Evolutionary conservation across 2,113 vertebrate species (phyloP).

Genomic region (Eptatretus burgeri): DNA sequence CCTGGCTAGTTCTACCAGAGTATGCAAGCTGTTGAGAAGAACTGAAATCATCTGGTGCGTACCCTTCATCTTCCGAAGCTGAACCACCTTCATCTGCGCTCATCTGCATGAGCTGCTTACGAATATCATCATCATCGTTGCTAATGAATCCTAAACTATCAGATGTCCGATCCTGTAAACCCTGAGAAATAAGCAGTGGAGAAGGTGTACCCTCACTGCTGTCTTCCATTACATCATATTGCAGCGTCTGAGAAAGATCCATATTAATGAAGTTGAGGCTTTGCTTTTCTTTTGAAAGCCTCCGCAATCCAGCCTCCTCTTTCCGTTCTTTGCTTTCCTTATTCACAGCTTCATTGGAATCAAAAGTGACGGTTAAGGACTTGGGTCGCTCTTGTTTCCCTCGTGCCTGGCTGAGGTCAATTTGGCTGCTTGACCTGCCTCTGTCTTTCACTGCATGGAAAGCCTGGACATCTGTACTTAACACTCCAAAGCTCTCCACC

Average conservation of each 20-base stretch:
- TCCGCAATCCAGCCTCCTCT: constrained; percentile 20
- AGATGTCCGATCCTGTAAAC: background rate
- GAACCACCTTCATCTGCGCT: constrained; percentile 73
- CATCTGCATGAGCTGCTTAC: constrained; percentile 85
- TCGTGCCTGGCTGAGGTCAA: constrained; percentile 21
- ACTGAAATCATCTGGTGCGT: constrained; percentile 18
- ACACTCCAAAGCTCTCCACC: no score
- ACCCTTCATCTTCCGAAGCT: constrained; percentile 30
- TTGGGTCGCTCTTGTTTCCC: constrained; percentile 45
- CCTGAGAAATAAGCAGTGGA: constrained; percentile 33
- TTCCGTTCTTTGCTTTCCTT: constrained; percentile 55
- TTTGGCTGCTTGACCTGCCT: constrained; percentile 14
- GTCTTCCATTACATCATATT: constrained; percentile 78
- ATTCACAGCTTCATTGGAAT: constrained; percentile 58
- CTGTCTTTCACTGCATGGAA: constrained; percentile 16
- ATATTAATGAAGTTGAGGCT: constrained; percentile 46
- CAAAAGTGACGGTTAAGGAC: constrained; percentile 53
- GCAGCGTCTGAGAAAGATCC: constrained; percentile 58
- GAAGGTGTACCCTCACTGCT: constrained; percentile 76
- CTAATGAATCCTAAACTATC: constrained; percentile 27
- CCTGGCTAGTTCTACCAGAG: background rate
- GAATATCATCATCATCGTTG: constrained; percentile 82
- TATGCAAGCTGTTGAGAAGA: background rate
- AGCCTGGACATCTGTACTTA: constrained; percentile 12
- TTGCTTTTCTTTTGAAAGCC: constrained; percentile 27